Percentiles rank a stretch among this genome's conserved stretches.
Evolutionary conservation across 2,113 vertebrate genomes (phyloP).

Genomic region (Actenoides hombroni): DNA sequence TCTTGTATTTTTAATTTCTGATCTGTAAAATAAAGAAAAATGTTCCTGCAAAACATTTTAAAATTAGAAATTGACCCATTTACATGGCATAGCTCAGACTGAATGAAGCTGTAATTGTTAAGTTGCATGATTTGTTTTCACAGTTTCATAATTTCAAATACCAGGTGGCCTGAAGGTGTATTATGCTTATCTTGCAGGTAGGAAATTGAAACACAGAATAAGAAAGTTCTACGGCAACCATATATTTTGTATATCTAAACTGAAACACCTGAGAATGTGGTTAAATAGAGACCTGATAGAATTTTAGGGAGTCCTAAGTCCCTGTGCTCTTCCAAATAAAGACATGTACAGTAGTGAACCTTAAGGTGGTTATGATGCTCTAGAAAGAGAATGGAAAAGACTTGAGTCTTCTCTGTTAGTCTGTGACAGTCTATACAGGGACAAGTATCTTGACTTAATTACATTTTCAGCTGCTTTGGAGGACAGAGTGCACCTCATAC

Average conservation of each 20-base stretch:
- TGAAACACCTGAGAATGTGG: neutral
- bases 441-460: neutral
- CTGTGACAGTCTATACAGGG: neutral
- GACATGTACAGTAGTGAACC: neutral
- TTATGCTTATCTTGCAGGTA: neutral
- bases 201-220: neutral
- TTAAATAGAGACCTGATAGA: neutral
- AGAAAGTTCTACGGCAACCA: neutral
- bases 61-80: neutral
- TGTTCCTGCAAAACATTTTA: neutral
- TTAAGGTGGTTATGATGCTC: neutral
- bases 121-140: neutral
- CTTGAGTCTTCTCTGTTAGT: neutral
- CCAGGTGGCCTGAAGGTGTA: neutral
- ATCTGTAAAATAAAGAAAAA: neutral
- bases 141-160: neutral
- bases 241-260: neutral
- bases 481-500: neutral
- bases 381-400: neutral
- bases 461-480: slow-evolving; percentile 1
- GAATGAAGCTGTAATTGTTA: neutral
- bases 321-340: neutral
- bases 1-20: neutral
- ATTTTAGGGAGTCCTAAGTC: neutral
- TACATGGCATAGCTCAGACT: neutral